Evolutionary conservation across 2,888 invertebrate genomes (phyloP).

Genomic region (Emmelina monodactyla): DNA sequence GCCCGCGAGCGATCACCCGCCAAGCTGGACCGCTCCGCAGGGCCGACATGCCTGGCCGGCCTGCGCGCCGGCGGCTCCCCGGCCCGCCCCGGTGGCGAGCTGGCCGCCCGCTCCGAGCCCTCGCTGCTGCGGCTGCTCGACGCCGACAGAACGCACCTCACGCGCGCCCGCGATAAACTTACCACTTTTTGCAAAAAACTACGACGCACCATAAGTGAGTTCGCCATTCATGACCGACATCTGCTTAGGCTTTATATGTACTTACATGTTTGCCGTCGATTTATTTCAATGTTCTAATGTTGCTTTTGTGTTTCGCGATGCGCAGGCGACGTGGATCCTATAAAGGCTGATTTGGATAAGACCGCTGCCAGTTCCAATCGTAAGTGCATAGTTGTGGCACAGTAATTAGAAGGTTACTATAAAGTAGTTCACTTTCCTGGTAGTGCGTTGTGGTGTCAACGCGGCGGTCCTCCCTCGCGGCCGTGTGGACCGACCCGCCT

Average conservation of each 20-base stretch:
- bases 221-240: not conserved
- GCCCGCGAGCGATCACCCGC: slow-evolving; percentile 51
- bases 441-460: not conserved
- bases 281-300: slow-evolving; percentile 54
- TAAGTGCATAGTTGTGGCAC: slow-evolving; percentile 62
- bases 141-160: slow-evolving; percentile 46
- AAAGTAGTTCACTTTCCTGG: not conserved
- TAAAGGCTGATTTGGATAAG: slow-evolving; percentile 61
- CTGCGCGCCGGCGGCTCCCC: slow-evolving; percentile 49
- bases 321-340: slow-evolving; percentile 63
- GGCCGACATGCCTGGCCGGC: slow-evolving; percentile 62
- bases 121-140: slow-evolving; percentile 51
- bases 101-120: slow-evolving; percentile 48
- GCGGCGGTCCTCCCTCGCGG: slow-evolving; percentile 1
- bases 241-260: slow-evolving; percentile 12
- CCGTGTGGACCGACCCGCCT: not conserved
- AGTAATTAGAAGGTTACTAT: slow-evolving; percentile 19
- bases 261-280: slow-evolving; percentile 24
- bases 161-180: slow-evolving; percentile 51
- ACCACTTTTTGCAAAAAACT: slow-evolving; percentile 60
- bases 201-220: slow-evolving; percentile 61
- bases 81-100: slow-evolving; percentile 47
- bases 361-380: slow-evolving; percentile 56
- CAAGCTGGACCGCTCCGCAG: slow-evolving; percentile 60
- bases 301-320: slow-evolving; percentile 60